Percentiles rank a stretch among this genome's conserved stretches.
phyloP scores from a whole-genome alignment of 2,888 invertebrate genomes.

The Drosophila demipolita region DNA sequence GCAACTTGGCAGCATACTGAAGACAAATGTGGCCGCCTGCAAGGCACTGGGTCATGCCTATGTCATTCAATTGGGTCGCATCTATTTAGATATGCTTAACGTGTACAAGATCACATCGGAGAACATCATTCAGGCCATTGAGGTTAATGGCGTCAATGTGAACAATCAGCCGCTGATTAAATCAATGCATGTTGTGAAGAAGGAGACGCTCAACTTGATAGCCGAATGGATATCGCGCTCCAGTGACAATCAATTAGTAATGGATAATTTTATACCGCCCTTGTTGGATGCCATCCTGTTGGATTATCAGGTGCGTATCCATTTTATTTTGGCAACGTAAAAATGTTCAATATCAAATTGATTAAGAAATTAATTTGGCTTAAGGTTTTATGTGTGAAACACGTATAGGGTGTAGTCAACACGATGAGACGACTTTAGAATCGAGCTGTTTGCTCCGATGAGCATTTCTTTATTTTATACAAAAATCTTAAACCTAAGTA shows the following conservation, averaged over 20 bases:
- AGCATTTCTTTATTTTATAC: too few relatives aligned
- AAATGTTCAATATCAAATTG: not conserved
- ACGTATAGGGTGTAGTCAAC: too few relatives aligned
- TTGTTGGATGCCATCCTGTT: constrained; percentile 97
- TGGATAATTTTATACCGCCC: constrained; percentile 99
- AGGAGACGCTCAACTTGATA: constrained; percentile 98
- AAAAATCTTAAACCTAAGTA: too few relatives aligned
- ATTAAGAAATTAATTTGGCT: not conserved
- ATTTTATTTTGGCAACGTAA: constrained; percentile 4
- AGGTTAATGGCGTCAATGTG: constrained; percentile 97
- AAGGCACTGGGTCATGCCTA: constrained; percentile 98
- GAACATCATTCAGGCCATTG: constrained; percentile 97
- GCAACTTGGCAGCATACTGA: constrained; percentile 98
- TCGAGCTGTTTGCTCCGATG: too few relatives aligned
- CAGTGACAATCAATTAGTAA: constrained; percentile 95
- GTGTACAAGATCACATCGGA: constrained; percentile 99
- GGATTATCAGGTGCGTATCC: constrained; percentile 92
- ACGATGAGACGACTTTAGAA: too few relatives aligned
- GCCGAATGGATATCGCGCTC: constrained; percentile 98
- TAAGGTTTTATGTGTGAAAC: too few relatives aligned
- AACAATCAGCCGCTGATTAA: constrained; percentile 99
- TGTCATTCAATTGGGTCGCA: constrained; percentile 96
- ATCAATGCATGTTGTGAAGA: constrained; percentile 99
- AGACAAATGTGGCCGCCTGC: constrained; percentile 99
- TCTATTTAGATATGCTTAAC: constrained; percentile 99